Conservation (phyloP, 2,888 invertebrate genomes). For the Coleophora deauratella region DNA sequence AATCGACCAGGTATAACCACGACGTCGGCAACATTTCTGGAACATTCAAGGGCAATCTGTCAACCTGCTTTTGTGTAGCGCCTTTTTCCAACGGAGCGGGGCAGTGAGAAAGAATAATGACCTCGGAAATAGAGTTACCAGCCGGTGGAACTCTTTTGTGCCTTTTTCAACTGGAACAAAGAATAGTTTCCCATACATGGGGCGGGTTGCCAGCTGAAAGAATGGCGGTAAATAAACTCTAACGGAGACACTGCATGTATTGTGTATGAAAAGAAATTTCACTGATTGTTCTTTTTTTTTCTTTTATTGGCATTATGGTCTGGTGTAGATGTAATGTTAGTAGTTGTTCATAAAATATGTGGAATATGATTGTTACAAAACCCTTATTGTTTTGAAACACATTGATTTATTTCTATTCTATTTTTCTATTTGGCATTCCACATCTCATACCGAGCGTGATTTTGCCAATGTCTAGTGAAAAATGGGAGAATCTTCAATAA, state of each 20-base stretch:
- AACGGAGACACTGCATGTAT: conserved; percentile 1
- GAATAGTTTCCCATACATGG: conserved; percentile 8
- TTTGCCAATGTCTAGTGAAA: too few relatives aligned
- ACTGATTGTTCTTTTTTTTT: not conserved
- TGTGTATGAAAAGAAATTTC: not conserved
- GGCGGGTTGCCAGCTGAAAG: not conserved
- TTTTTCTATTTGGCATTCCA: too few relatives aligned
- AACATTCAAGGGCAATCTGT: conserved; percentile 10
- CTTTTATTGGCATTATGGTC: too few relatives aligned
- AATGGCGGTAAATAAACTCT: conserved; percentile 5
- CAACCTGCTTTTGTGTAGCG: conserved; percentile 6
- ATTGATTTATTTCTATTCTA: too few relatives aligned
- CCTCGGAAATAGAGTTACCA: conserved; percentile 11
- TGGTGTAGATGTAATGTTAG: too few relatives aligned
- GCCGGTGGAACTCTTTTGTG: conserved; percentile 2
- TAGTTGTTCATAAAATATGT: too few relatives aligned
- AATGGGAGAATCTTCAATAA: too few relatives aligned
- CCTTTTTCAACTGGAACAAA: conserved; percentile 7
- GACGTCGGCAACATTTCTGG: conserved; percentile 6
- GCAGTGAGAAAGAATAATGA: conserved; percentile 12
- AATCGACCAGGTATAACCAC: conserved; percentile 1
- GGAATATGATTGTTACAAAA: too few relatives aligned
- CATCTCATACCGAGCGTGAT: too few relatives aligned
- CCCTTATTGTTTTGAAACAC: too few relatives aligned
- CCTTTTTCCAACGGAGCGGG: conserved; percentile 6